Evolutionary conservation across 92 coral and sea anemone species (phyloP).

Genomic region (Phenganax marumi): DNA sequence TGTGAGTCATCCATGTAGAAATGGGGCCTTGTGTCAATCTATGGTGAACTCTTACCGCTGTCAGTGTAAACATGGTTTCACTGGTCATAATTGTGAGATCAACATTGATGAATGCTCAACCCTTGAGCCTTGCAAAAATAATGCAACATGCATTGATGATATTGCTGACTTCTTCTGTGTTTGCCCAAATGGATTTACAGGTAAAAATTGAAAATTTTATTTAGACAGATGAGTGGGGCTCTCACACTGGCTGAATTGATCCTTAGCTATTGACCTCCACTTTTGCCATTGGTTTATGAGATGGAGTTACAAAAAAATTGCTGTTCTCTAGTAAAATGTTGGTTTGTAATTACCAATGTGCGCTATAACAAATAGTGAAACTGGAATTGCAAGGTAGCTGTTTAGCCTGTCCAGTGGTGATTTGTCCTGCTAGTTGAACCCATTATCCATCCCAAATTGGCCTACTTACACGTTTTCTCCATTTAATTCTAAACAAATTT

Average conservation of each 20-base stretch:
- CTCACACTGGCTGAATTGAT: not conserved
- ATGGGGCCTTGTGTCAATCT: conserved; percentile 73
- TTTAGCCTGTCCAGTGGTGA: too few relatives aligned
- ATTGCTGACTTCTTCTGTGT: conserved; percentile 66
- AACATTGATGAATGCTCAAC: conserved; percentile 78
- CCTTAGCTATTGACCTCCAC: too few relatives aligned
- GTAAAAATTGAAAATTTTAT: conserved; percentile 38
- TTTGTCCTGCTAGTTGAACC: too few relatives aligned
- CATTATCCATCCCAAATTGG: too few relatives aligned
- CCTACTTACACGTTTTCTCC: too few relatives aligned
- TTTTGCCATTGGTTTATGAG: too few relatives aligned
- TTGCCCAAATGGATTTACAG: conserved; percentile 83
- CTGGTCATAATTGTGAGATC: conserved; percentile 73
- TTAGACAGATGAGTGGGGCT: not conserved
- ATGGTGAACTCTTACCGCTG: conserved; percentile 80
- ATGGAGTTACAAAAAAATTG: too few relatives aligned
- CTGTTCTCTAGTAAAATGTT: too few relatives aligned
- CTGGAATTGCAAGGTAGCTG: too few relatives aligned
- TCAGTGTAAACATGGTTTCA: conserved; percentile 74
- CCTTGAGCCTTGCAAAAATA: conserved; percentile 72
- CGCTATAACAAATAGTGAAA: too few relatives aligned
- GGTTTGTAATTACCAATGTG: too few relatives aligned
- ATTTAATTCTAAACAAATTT: too few relatives aligned
- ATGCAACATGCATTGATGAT: conserved; percentile 71
- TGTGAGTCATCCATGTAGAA: conserved; percentile 74